phyloP scores from a whole-genome alignment of 2,113 vertebrate species.

The Artemisiospiza belli region DNA sequence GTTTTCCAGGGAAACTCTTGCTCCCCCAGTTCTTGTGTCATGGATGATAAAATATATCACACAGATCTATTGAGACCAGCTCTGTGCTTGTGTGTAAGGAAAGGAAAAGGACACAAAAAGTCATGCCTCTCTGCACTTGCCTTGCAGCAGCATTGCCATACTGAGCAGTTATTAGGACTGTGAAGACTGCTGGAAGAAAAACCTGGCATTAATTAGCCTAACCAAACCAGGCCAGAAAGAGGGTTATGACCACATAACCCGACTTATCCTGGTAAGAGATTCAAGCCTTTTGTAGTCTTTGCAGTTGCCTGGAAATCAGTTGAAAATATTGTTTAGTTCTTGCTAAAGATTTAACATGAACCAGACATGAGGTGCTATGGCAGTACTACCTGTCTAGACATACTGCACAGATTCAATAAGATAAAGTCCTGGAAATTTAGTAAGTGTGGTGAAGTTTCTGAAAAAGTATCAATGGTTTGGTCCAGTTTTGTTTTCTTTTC shows the following conservation, averaged over 20 bases:
- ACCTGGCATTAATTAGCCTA: conserved; percentile 18
- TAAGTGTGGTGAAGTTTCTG: not conserved
- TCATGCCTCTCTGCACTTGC: not conserved
- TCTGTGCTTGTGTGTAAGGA: not conserved
- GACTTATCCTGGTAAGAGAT: not conserved
- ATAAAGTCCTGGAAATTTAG: not conserved
- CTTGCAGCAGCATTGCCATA: not conserved
- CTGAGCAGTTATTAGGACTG: not conserved
- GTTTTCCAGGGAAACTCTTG: not conserved
- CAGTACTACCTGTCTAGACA: not conserved
- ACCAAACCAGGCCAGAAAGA: not conserved
- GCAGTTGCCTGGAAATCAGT: not conserved
- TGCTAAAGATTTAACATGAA: not conserved
- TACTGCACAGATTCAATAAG: not conserved
- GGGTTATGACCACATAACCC: not conserved
- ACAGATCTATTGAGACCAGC: not conserved
- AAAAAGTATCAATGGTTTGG: not conserved
- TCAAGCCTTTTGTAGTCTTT: not conserved
- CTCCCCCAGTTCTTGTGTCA: not conserved
- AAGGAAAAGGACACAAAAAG: not conserved
- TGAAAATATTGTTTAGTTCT: not conserved
- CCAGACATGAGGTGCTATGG: not conserved
- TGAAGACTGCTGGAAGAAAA: not conserved
- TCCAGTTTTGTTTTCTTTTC: not conserved
- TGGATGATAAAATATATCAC: not conserved